These are phyloP conservation scores for Parotia lawesii DNA, from an alignment of 2,113 vertebrate genomes.

Conservation along the genomic window DNA sequence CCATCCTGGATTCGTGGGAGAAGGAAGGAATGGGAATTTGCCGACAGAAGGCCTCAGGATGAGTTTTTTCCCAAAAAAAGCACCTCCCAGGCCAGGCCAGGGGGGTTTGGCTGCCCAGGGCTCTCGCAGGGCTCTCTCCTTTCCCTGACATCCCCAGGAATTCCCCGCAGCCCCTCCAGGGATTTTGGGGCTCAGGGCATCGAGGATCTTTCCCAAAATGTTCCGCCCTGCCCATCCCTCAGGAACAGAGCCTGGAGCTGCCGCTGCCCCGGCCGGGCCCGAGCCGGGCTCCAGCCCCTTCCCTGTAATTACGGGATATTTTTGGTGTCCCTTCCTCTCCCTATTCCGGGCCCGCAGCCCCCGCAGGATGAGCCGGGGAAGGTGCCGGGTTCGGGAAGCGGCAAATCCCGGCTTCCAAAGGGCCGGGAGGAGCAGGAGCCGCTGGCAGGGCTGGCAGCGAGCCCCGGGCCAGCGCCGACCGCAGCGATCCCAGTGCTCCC, in stretches of 20 bases:
- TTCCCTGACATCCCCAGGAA: not conserved
- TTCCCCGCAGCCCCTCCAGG: fast-evolving
- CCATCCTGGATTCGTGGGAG: not conserved
- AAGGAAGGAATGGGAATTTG: not conserved
- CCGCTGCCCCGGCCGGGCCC: slow-evolving; percentile 34
- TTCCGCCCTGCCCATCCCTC: not conserved
- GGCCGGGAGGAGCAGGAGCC: slow-evolving; percentile 61
- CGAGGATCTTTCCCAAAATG: not conserved
- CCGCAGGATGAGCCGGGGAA: slow-evolving; percentile 59
- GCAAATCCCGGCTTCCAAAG: slow-evolving; percentile 54
- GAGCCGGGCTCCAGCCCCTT: slow-evolving; percentile 30
- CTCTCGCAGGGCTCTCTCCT: not conserved
- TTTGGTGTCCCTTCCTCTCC: slow-evolving; percentile 74
- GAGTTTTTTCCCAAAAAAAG: not conserved
- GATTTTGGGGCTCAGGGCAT: not conserved
- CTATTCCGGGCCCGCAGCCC: slow-evolving; percentile 73
- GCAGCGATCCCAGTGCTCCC: not conserved
- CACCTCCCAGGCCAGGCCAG: not conserved
- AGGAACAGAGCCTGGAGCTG: slow-evolving; percentile 3
- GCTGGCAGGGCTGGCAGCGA: slow-evolving; percentile 7
- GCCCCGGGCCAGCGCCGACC: slow-evolving; percentile 57
- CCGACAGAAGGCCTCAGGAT: not conserved
- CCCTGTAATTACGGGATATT: slow-evolving; percentile 78
- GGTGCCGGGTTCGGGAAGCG: slow-evolving; percentile 52
- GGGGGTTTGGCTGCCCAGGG: not conserved